phyloP scores from a whole-genome alignment of 2,797 vertebrate species.

The Antennarius maculatus region DNA sequence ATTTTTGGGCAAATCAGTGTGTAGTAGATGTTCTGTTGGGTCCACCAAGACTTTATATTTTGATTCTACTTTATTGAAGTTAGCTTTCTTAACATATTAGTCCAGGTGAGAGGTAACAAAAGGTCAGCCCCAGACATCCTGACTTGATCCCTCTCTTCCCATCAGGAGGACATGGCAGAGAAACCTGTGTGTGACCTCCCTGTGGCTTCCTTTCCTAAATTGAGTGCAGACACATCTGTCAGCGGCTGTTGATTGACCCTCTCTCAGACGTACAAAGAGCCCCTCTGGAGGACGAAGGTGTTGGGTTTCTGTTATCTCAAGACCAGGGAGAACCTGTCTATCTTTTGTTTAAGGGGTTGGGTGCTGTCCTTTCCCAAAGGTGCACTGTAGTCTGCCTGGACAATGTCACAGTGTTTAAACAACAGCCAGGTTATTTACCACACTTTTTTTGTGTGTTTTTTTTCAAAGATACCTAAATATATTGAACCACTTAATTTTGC shows the following conservation, averaged over 20 bases:
- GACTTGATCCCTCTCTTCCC: conserved; percentile 71
- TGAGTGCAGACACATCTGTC: conserved; percentile 82
- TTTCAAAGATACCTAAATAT: conserved; percentile 63
- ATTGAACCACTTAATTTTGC: conserved; percentile 76
- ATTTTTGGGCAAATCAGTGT: conserved; percentile 19
- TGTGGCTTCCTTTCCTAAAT: conserved; percentile 76
- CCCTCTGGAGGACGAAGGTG: conserved; percentile 77
- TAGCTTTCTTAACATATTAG: conserved; percentile 36
- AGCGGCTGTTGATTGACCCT: conserved; percentile 80
- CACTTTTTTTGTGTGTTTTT: conserved; percentile 44
- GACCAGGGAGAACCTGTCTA: conserved; percentile 68
- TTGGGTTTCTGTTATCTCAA: conserved; percentile 84
- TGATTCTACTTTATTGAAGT: conserved; percentile 23
- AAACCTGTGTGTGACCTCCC: conserved; percentile 71
- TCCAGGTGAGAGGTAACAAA: conserved; percentile 71
- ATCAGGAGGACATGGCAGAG: conserved; percentile 45
- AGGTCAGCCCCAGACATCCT: conserved; percentile 73
- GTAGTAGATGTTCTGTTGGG: conserved; percentile 10
- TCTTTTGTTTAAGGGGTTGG: conserved; percentile 76
- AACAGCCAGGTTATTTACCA: conserved; percentile 72
- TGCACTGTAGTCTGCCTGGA: conserved; percentile 73
- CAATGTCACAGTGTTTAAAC: conserved; percentile 78
- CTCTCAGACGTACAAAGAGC: conserved; percentile 81
- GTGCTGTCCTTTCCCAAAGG: conserved; percentile 69
- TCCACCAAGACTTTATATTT: conserved; percentile 5